These are phyloP conservation scores for Hybognathus amarus DNA, from an alignment of 2,797 vertebrate species.

Conservation along the genomic window DNA sequence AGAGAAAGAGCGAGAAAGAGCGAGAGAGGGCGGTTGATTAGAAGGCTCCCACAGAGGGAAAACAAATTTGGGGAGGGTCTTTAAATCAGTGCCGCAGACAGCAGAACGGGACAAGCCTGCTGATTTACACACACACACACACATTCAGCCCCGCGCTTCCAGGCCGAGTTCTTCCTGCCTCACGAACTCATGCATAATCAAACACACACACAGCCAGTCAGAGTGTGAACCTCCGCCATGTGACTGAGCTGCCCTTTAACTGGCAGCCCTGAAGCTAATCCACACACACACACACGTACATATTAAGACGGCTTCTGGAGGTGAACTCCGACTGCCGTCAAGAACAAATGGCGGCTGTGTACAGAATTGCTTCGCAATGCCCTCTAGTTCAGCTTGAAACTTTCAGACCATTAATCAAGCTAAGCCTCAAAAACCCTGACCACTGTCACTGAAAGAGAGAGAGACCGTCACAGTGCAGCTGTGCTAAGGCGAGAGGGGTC, in stretches of 20 bases:
- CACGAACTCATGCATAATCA: constrained; percentile 48
- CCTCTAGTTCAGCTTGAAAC: constrained; percentile 31
- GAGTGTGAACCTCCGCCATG: constrained; percentile 44
- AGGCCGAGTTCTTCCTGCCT: constrained; percentile 30
- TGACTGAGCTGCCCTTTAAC: constrained; percentile 50
- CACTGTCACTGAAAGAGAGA: not conserved
- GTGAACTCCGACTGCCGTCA: constrained; percentile 22
- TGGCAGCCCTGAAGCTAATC: constrained; percentile 40
- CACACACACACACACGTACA: constrained; percentile 6
- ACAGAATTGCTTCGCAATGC: constrained; percentile 10
- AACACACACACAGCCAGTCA: constrained; percentile 42
- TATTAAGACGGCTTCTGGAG: constrained; percentile 34
- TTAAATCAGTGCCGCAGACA: constrained; percentile 60
- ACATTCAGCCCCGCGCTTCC: constrained; percentile 23
- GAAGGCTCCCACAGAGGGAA: constrained; percentile 57
- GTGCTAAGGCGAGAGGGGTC: not conserved
- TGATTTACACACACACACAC: constrained; percentile 53
- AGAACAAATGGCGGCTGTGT: constrained; percentile 16
- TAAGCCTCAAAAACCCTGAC: not conserved
- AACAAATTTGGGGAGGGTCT: constrained; percentile 56
- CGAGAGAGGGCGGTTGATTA: constrained; percentile 56
- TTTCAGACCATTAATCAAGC: constrained; percentile 31
- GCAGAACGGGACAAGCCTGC: constrained; percentile 52
- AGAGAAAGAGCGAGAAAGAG: not conserved
- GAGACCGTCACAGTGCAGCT: not conserved